Conservation (phyloP, 2,888 invertebrate genomes). For the Incurvaria masculella region DNA sequence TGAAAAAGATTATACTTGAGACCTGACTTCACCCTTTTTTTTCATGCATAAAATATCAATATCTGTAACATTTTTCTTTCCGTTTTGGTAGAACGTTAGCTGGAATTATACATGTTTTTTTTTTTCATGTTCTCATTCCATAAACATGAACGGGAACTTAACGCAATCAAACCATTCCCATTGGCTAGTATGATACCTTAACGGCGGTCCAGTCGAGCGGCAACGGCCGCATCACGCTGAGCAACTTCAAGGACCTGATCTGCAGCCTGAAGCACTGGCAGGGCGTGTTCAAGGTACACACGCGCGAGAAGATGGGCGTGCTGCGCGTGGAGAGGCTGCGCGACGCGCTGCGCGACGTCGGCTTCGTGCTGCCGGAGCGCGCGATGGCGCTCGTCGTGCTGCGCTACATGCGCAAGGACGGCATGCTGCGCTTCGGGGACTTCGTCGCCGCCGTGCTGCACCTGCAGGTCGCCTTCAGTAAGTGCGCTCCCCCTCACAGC, state of each 20-base stretch:
- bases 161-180: not conserved
- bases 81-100: too few relatives aligned
- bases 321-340: constrained; percentile 80
- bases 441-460: constrained; percentile 89
- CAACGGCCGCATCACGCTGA: constrained; percentile 76
- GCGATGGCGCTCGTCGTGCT: constrained; percentile 79
- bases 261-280: constrained; percentile 91
- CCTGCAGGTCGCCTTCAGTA: constrained; percentile 85
- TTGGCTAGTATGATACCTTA: constrained; percentile 22
- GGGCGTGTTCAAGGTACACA: constrained; percentile 83
- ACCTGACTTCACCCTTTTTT: too few relatives aligned
- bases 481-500: constrained; percentile 34
- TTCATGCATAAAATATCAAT: too few relatives aligned
- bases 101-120: too few relatives aligned
- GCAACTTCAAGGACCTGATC: constrained; percentile 88
- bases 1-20: too few relatives aligned
- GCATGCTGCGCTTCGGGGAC: constrained; percentile 87
- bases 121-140: too few relatives aligned
- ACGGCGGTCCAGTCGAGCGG: constrained; percentile 58
- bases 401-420: constrained; percentile 90
- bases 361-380: constrained; percentile 82
- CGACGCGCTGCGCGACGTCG: constrained; percentile 82
- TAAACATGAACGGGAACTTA: too few relatives aligned
- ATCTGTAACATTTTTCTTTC: too few relatives aligned
- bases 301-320: constrained; percentile 88